phyloP scores from a whole-genome alignment of 2,888 invertebrate genomes.

The Rotaria macrura region DNA sequence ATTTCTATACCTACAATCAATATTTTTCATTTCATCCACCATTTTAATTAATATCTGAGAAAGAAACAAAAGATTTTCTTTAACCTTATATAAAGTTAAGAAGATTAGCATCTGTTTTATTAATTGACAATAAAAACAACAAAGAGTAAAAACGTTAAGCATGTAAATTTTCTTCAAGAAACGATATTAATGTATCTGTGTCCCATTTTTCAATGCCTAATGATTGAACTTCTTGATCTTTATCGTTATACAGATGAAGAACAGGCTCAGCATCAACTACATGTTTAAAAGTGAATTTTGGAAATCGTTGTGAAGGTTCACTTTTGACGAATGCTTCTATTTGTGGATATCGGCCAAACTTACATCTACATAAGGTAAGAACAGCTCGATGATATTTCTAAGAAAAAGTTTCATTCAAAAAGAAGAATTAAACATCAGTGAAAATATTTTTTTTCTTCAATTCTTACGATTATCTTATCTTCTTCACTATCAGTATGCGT shows the following conservation, averaged over 20 bases:
- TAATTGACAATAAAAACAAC: too few relatives aligned
- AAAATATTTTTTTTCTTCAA: too few relatives aligned
- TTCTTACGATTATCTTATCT: conserved; percentile 39
- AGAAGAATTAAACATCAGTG: conserved; percentile 19
- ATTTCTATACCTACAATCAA: not conserved
- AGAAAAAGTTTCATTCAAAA: too few relatives aligned
- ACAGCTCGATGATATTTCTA: conserved; percentile 75
- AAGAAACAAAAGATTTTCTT: not conserved
- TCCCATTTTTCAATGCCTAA: conserved; percentile 96
- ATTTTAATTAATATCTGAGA: not conserved
- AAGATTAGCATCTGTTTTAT: too few relatives aligned
- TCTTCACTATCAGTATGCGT: conserved; percentile 57
- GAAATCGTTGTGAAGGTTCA: conserved; percentile 74
- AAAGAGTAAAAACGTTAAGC: not conserved
- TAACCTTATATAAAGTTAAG: not conserved
- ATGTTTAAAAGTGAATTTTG: conserved; percentile 80
- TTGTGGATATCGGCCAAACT: conserved; percentile 92
- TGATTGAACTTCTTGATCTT: conserved; percentile 68
- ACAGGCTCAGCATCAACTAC: conserved; percentile 84
- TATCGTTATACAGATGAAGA: conserved; percentile 74
- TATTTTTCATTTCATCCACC: not conserved
- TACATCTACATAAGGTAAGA: conserved; percentile 91
- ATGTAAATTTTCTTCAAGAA: conserved; percentile 71
- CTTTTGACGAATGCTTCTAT: conserved; percentile 92
- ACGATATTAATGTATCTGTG: conserved; percentile 91